phyloP scores from a whole-genome alignment of 2,113 vertebrate species.

The Smithornis capensis region DNA sequence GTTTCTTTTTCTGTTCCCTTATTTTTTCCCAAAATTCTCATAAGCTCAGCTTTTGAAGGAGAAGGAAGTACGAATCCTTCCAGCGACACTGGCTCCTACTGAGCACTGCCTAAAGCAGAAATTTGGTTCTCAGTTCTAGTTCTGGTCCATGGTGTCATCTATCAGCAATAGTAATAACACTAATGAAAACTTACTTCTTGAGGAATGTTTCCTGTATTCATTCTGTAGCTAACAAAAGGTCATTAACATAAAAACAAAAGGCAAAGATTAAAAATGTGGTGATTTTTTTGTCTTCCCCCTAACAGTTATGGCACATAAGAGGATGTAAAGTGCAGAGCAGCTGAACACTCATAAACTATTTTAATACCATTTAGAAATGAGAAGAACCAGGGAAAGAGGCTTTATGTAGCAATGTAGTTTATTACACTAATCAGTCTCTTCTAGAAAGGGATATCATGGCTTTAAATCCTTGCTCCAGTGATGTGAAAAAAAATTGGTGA shows the following conservation, averaged over 20 bases:
- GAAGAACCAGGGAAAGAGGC: not conserved
- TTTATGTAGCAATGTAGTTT: not conserved
- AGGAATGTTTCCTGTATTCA: rapidly evolving
- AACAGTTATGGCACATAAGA: not conserved
- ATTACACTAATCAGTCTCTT: constrained; percentile 37
- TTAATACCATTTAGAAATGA: constrained; percentile 23
- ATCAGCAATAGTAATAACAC: not conserved
- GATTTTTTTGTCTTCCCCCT: not conserved
- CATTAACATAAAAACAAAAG: constrained; percentile 16
- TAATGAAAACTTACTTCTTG: not conserved
- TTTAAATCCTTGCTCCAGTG: not conserved
- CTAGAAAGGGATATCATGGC: not conserved
- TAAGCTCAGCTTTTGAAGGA: not conserved
- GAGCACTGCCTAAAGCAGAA: not conserved
- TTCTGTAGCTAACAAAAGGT: not conserved
- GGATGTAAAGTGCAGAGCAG: constrained; percentile 12
- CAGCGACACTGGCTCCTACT: not conserved
- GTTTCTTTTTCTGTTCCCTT: not conserved
- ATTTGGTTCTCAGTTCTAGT: not conserved
- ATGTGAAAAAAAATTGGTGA: not conserved
- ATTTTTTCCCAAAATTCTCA: not conserved
- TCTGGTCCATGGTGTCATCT: not conserved
- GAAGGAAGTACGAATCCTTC: not conserved
- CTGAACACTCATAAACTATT: constrained; percentile 43
- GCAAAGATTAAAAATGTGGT: not conserved